These are phyloP conservation scores for Callyntrura guangdongensis DNA, from an alignment of 2,888 invertebrate species.

Conservation along the genomic window DNA sequence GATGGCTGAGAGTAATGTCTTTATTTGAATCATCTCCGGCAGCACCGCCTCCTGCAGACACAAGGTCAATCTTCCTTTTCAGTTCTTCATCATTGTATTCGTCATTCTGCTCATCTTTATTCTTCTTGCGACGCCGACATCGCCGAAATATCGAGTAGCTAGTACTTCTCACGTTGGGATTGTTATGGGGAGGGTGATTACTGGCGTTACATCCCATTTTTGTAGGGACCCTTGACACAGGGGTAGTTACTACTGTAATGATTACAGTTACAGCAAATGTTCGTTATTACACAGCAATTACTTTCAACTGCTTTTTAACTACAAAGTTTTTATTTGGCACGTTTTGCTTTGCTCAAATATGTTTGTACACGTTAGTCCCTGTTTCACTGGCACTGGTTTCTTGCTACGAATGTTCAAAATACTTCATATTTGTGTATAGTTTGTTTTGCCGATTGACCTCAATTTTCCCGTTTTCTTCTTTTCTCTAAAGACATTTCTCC, in stretches of 20 bases:
- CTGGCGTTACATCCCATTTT: conserved; percentile 73
- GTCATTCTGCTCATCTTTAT: conserved; percentile 74
- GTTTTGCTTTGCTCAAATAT: too few species aligned
- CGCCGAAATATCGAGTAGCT: conserved; percentile 76
- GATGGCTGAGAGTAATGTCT: conserved; percentile 75
- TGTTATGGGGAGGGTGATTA: conserved; percentile 71
- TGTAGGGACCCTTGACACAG: neutral
- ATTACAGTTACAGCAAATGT: neutral
- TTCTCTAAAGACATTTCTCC: neutral
- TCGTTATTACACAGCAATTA: neutral
- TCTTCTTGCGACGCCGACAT: conserved; percentile 74
- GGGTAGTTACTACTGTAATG: conserved; percentile 42
- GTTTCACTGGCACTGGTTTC: too few species aligned
- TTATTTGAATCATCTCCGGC: conserved; percentile 66
- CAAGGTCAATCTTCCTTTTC: conserved; percentile 72
- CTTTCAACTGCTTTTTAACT: neutral
- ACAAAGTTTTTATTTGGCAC: too few species aligned
- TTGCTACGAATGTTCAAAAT: too few species aligned
- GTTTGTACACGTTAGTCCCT: too few species aligned
- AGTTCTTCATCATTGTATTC: conserved; percentile 73
- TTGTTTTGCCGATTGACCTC: neutral
- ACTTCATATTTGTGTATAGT: neutral
- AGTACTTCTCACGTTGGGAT: conserved; percentile 67
- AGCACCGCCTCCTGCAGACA: conserved; percentile 63
- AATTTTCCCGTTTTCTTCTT: neutral